These are phyloP conservation scores for Heterochromis multidens DNA, from an alignment of 2,113 vertebrate species.

Conservation along the genomic window DNA sequence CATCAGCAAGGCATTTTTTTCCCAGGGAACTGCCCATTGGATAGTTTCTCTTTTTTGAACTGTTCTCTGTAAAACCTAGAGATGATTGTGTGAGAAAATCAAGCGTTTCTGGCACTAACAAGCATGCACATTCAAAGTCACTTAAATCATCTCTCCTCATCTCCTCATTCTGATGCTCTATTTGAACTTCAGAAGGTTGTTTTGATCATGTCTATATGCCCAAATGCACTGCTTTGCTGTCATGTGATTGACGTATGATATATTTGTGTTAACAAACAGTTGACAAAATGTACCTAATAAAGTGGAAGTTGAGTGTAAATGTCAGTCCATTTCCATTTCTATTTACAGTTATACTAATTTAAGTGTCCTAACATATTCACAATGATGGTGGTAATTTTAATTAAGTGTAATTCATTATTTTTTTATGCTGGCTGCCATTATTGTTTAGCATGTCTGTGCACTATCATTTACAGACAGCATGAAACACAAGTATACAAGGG, in stretches of 20 bases:
- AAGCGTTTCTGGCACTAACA: too few relatives aligned
- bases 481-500: not conserved
- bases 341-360: too few relatives aligned
- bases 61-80: too few relatives aligned
- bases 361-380: not conserved
- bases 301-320: not conserved
- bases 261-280: not conserved
- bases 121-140: accelerated
- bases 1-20: too few relatives aligned
- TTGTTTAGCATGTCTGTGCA: not conserved
- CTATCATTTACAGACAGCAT: too few relatives aligned
- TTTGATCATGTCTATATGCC: not conserved
- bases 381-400: too few relatives aligned
- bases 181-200: not conserved
- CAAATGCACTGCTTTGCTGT: accelerated
- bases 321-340: not conserved
- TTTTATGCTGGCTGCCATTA: not conserved
- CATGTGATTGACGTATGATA: not conserved
- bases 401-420: too few relatives aligned
- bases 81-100: too few relatives aligned
- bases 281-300: not conserved
- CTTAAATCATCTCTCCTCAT: too few relatives aligned
- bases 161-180: not conserved
- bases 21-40: too few relatives aligned
- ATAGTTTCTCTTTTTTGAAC: too few relatives aligned